phyloP scores from a whole-genome alignment of 2,888 invertebrate genomes.

The Drosophila gaucha region DNA sequence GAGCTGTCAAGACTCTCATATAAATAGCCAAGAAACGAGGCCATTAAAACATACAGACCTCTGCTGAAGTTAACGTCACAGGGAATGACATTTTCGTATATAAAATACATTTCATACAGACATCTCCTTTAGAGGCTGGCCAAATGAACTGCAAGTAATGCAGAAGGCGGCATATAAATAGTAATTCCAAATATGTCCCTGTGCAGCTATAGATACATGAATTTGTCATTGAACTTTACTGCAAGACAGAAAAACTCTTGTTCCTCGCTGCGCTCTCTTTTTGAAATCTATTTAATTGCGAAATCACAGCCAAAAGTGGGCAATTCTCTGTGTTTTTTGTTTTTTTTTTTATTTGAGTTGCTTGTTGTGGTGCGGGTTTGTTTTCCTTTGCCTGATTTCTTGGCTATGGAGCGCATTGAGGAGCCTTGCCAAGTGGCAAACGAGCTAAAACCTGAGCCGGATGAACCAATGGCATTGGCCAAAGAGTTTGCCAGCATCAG shows the following conservation, averaged over 20 bases:
- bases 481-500: conserved; percentile 58
- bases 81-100: no score
- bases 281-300: conserved; percentile 76
- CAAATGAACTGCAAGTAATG: conserved; percentile 73
- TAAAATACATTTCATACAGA: conserved; percentile 6
- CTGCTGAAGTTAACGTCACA: conserved; percentile 2
- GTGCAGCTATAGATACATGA: conserved; percentile 48
- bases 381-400: conserved; percentile 67
- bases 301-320: conserved; percentile 77
- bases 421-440: conserved; percentile 62
- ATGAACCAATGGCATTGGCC: conserved; percentile 55
- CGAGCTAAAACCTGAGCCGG: conserved; percentile 69
- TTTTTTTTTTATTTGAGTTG: conserved; percentile 8
- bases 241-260: conserved; percentile 10
- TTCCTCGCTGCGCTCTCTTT: neutral
- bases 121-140: conserved; percentile 13
- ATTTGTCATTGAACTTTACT: conserved; percentile 74
- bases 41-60: conserved; percentile 5
- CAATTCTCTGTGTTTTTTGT: conserved; percentile 22
- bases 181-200: conserved; percentile 31
- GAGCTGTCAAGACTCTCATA: neutral
- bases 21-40: conserved; percentile 2
- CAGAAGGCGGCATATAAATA: conserved; percentile 53
- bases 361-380: conserved; percentile 45
- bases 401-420: conserved; percentile 49